Conservation (phyloP, 2,888 invertebrate species). For the Tachina fera region DNA sequence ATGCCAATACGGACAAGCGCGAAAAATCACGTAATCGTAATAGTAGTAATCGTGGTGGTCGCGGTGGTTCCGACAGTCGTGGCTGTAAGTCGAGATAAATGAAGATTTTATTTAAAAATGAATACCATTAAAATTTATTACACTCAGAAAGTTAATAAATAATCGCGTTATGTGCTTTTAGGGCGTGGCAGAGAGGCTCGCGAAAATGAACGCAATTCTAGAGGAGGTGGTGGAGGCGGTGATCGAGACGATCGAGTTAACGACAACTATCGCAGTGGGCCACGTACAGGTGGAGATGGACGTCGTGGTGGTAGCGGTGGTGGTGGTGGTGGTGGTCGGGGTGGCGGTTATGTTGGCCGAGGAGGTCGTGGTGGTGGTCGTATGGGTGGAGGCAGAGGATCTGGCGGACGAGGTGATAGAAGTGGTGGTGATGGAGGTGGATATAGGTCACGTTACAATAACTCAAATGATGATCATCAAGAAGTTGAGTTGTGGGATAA, state of each 20-base stretch:
- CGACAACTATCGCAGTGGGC: slow-evolving; percentile 74
- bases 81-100: slow-evolving; percentile 82
- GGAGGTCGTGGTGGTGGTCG: slow-evolving; percentile 83
- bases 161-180: slow-evolving; percentile 52
- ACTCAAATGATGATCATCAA: slow-evolving; percentile 81
- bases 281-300: slow-evolving; percentile 76
- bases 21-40: slow-evolving; percentile 83
- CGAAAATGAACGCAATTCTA: slow-evolving; percentile 85
- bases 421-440: slow-evolving; percentile 81
- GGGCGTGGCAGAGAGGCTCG: slow-evolving; percentile 87
- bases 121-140: not conserved
- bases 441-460: slow-evolving; percentile 77
- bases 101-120: not conserved
- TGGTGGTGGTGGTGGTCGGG: slow-evolving; percentile 82
- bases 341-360: slow-evolving; percentile 83
- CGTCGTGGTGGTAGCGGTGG: slow-evolving; percentile 79
- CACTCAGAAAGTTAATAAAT: not conserved
- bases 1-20: slow-evolving; percentile 81
- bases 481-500: slow-evolving; percentile 86
- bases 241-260: slow-evolving; percentile 73
- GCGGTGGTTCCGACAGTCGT: slow-evolving; percentile 84
- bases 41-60: slow-evolving; percentile 81
- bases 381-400: slow-evolving; percentile 82
- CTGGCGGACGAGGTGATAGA: slow-evolving; percentile 84
- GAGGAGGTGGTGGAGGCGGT: slow-evolving; percentile 79